Percentiles rank a stretch among this genome's conserved stretches.
Conservation (phyloP, 2,888 invertebrate genomes). For the Terebella lapidaria region DNA sequence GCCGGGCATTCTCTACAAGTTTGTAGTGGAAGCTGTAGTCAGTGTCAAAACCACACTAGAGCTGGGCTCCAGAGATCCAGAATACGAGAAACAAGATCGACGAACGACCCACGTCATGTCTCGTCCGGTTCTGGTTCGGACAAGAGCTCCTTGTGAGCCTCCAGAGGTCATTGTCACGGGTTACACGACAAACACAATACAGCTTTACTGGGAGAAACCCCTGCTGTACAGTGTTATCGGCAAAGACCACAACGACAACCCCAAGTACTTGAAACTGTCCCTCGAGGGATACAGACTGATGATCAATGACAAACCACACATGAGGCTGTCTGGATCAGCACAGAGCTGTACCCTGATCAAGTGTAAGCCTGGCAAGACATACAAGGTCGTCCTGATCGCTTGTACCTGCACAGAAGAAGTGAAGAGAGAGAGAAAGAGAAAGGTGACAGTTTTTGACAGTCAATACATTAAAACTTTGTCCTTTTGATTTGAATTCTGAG, state of each 20-base stretch:
- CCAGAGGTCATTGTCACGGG: constrained; percentile 42
- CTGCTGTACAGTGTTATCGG: constrained; percentile 42
- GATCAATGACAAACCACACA: constrained; percentile 45
- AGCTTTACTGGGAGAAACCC: constrained; percentile 53
- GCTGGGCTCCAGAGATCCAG: constrained; percentile 31
- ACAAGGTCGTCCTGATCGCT: constrained; percentile 48
- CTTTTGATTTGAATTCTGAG: too few species aligned
- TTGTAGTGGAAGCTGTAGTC: constrained; percentile 51
- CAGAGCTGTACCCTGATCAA: constrained; percentile 52
- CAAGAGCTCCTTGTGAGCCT: constrained; percentile 48
- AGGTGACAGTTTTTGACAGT: constrained; percentile 16
- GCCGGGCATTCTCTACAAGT: constrained; percentile 48
- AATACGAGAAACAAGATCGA: constrained; percentile 37
- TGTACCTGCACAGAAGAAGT: constrained; percentile 49
- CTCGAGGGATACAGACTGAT: constrained; percentile 26
- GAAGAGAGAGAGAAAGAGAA: constrained; percentile 36
- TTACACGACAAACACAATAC: constrained; percentile 43
- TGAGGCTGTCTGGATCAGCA: constrained; percentile 42
- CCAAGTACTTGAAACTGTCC: constrained; percentile 42
- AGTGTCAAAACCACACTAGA: constrained; percentile 49
- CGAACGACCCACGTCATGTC: constrained; percentile 49
- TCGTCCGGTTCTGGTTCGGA: constrained; percentile 43
- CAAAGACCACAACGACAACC: constrained; percentile 39
- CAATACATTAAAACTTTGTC: too few species aligned
- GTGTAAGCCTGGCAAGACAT: constrained; percentile 49